phyloP scores from a whole-genome alignment of 2,888 invertebrate species.

The Pinctada fucata region DNA sequence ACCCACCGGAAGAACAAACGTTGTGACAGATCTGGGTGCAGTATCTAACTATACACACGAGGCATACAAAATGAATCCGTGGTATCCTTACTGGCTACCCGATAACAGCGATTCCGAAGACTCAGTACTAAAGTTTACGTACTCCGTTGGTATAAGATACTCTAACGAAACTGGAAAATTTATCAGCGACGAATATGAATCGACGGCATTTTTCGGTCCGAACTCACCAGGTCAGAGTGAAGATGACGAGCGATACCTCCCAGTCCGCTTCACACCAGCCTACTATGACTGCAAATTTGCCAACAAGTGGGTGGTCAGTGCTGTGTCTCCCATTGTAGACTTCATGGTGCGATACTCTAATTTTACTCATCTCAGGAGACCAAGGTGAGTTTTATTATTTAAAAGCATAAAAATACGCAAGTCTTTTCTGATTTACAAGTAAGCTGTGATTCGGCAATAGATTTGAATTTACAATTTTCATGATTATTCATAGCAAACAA shows the following conservation, averaged over 20 bases:
- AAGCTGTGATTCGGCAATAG: too few species aligned
- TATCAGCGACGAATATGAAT: slow-evolving; percentile 54
- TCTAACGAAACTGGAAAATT: slow-evolving; percentile 70
- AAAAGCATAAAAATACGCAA: too few species aligned
- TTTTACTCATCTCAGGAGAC: slow-evolving; percentile 67
- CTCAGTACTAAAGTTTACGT: slow-evolving; percentile 50
- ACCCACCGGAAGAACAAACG: slow-evolving; percentile 93
- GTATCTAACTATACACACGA: slow-evolving; percentile 88
- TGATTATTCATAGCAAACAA: too few species aligned
- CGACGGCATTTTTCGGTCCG: slow-evolving; percentile 69
- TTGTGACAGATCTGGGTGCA: slow-evolving; percentile 78
- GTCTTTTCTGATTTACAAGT: too few species aligned
- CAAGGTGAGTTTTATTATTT: slow-evolving; percentile 49
- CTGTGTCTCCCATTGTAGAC: slow-evolving; percentile 95
- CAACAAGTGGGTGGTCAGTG: slow-evolving; percentile 96
- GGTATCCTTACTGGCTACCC: slow-evolving; percentile 42
- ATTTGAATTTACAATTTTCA: too few species aligned
- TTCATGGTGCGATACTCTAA: slow-evolving; percentile 84
- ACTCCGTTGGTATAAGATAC: slow-evolving; percentile 66
- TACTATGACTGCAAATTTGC: slow-evolving; percentile 97
- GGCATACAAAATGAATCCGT: slow-evolving; percentile 37
- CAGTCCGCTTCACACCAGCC: slow-evolving; percentile 94
- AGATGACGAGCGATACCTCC: slow-evolving; percentile 80
- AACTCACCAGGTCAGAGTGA: slow-evolving; percentile 61
- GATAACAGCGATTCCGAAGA: slow-evolving; percentile 72